These are phyloP conservation scores for Lysandra bellargus DNA, from an alignment of 2,888 invertebrate genomes.

Conservation along the genomic window DNA sequence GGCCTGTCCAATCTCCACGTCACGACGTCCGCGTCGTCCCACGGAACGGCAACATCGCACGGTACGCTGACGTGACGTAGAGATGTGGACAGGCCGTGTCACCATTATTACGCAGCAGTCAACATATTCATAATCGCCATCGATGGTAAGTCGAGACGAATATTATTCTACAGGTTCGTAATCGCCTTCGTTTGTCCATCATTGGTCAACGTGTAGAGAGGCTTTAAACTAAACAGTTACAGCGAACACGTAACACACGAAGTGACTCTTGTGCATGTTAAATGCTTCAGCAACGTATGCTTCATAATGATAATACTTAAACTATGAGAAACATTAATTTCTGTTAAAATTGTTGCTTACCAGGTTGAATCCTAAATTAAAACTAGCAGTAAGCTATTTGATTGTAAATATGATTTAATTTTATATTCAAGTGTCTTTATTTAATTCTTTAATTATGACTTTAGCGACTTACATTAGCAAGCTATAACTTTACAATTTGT, in stretches of 20 bases:
- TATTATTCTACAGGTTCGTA: too few relatives aligned
- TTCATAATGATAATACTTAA: slow-evolving; percentile 2
- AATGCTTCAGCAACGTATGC: slow-evolving; percentile 22
- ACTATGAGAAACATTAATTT: slow-evolving; percentile 23
- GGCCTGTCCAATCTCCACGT: too few relatives aligned
- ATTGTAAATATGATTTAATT: background rate
- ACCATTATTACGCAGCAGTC: too few relatives aligned
- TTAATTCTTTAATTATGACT: background rate
- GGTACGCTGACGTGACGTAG: too few relatives aligned
- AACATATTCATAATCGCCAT: too few relatives aligned
- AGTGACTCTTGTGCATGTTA: slow-evolving; percentile 32
- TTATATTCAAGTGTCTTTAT: background rate
- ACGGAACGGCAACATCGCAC: too few relatives aligned
- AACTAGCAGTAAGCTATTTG: background rate
- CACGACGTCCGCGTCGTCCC: too few relatives aligned
- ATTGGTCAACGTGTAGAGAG: background rate
- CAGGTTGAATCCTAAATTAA: background rate
- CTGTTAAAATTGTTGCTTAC: background rate
- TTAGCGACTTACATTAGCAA: background rate
- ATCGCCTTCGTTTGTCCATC: background rate
- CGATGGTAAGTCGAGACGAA: too few relatives aligned
- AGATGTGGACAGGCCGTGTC: too few relatives aligned
- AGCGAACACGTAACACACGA: slow-evolving; percentile 33
- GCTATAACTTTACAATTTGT: background rate
- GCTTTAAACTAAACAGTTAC: slow-evolving; percentile 35